These are phyloP conservation scores for Conus canariensis DNA, from an alignment of 2,888 invertebrate genomes.

Conservation along the genomic window DNA sequence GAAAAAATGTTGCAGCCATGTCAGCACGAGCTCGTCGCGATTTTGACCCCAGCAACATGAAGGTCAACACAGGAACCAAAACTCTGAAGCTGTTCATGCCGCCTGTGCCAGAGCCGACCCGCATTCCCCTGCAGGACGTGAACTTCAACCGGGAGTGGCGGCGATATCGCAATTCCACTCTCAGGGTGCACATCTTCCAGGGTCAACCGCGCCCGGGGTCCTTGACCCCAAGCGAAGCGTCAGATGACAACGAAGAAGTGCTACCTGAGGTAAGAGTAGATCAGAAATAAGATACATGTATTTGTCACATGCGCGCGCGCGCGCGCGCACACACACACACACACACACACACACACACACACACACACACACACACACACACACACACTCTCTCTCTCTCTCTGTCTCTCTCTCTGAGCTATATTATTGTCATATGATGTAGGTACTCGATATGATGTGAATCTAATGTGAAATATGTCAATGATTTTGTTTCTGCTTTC, in stretches of 20 bases:
- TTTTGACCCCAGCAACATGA: conserved; percentile 65
- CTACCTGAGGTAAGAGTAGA: conserved; percentile 64
- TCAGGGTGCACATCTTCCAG: conserved; percentile 72
- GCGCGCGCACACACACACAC: too few species aligned
- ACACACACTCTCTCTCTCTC: too few species aligned
- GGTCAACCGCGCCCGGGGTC: conserved; percentile 74
- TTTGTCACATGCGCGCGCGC: too few species aligned
- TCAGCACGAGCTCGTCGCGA: conserved; percentile 61
- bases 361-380: too few species aligned
- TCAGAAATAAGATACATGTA: neutral
- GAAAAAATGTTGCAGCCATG: conserved; percentile 50
- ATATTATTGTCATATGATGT: too few species aligned
- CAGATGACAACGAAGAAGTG: conserved; percentile 72
- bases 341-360: too few species aligned
- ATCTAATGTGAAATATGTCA: too few species aligned
- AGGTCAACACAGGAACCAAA: conserved; percentile 72
- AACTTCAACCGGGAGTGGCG: conserved; percentile 69
- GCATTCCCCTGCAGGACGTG: conserved; percentile 65
- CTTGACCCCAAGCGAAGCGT: conserved; percentile 74
- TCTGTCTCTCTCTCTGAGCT: too few species aligned
- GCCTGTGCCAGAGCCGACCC: conserved; percentile 71
- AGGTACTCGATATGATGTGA: too few species aligned
- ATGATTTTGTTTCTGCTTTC: too few species aligned
- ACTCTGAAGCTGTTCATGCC: conserved; percentile 69
- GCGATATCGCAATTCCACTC: conserved; percentile 68